Base-by-base conservation (phyloP, 1,140 invertebrate species). In the Polyergus mexicanus region DNA sequence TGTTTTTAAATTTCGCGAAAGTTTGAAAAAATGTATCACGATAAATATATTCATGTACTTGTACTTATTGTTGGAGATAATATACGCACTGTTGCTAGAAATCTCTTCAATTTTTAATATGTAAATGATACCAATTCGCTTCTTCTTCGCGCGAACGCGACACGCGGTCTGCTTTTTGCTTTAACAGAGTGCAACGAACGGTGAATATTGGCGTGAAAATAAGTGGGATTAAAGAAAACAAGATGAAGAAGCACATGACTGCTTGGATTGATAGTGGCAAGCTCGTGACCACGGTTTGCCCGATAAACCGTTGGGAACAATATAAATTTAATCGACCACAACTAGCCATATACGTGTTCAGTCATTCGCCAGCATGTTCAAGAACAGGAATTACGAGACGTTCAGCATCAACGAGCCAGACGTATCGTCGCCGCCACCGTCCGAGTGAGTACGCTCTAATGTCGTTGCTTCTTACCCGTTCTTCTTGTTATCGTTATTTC, bases 321-420 rank as follows among this genome's bases (percentile, higher is more conserved):
- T 32, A 32, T 32, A 32, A 84, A 89, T 91, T 91, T 90, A 86
- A 91, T 88, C 85, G 81, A 41, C 66, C 66, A 60, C 54, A 56
- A 81, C 62, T 68, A 71, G 69, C 47, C 74, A 85, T 78, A 72
- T 89, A 88, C 86, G 90, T 92, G 90, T 89, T 68, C 90, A 91
- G 89, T 88, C 44, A 76, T 71, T 81, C 54, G 60, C n/a, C 86
- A 72, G 51, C 85, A 93, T 93, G 92, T 74, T 90, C 86, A 89
- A 74, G 69, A 89, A 86, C 51, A 90, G 69, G 72, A 92, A 93
- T 87, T 93, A 93, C 89, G 68, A 91, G 80, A 93, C 92, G 41
- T 93, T 93, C 72, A 13, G 10, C 62, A 56, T 22, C n/a, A 11
- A 32, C 76, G 13, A 22, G 63, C 4, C 47, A 66, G 44, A 69